Evolutionary conservation across 1,140 invertebrate genomes (phyloP), one percentile per base, ranked within the genome.

Genomic region (Diuraphis noxia): DNA sequence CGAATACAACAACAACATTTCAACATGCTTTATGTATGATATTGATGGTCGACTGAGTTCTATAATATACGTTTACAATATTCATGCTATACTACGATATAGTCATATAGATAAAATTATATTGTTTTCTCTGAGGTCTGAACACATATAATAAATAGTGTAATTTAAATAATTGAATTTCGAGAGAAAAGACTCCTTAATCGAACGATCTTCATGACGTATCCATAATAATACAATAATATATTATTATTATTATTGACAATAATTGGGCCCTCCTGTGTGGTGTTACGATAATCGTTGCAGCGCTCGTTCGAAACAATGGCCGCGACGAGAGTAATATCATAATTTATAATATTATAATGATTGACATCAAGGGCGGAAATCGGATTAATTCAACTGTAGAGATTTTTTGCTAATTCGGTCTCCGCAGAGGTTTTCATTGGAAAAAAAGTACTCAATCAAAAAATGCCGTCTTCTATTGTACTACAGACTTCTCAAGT

Each of bases 1-100:
- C 56, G 56, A n/a, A 72, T 72, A 72, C n/a, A 72, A 72, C 56
- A 72, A n/a, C 56, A 72, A 72, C 56, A 72, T n/a, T n/a, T n/a
- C n/a, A n/a, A n/a, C n/a, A n/a, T n/a, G 56, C 17, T 72, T n/a
- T 72, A 72, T 72, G 56, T n/a, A 72, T n/a, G 34, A 72, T 72
- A 72, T n/a, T 72, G 56, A 17, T n/a, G 56, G 13, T 72, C 30
- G 13, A 13, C 30, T 13, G 30, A n/a, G 30, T 13, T 23, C 30
- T 10, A 30, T 4, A 49, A 7, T 49, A 21, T 2, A 23, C 23
- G 23, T 56, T 9, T 25, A n/a, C 56, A 63, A 4, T n/a, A 63
- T n/a, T n/a, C 56, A 63, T 10, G 3, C 4, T 4, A n/a, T 72
- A 72, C 56, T 5, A 72, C 56, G 17, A n/a, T n/a, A 13, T 72